A percentile compares a stretch with the other conserved stretches of the same genome.
phyloP scores from a whole-genome alignment of 2,888 invertebrate genomes.

The Drosophila ustulata region DNA sequence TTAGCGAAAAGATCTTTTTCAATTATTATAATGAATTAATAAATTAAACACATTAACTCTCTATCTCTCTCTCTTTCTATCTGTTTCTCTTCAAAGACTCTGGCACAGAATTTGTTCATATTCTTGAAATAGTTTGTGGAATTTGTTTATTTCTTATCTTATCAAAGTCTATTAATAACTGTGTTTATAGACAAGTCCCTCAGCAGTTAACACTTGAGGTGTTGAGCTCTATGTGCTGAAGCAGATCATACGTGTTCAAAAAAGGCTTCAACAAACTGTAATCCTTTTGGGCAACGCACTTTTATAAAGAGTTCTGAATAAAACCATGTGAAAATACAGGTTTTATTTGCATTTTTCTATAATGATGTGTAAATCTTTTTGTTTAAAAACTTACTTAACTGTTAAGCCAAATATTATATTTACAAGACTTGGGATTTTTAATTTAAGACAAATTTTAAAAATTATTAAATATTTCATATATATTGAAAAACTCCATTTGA shows the following conservation, averaged over 20 bases:
- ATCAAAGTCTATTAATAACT: background rate
- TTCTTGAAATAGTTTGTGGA: background rate
- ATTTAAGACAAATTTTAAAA: too few species aligned
- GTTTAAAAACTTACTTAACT: too few species aligned
- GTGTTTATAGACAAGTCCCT: conserved; percentile 1
- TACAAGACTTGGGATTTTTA: too few species aligned
- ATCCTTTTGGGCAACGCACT: background rate
- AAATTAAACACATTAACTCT: background rate
- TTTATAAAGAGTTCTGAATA: too few species aligned
- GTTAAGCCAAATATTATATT: too few species aligned
- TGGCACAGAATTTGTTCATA: background rate
- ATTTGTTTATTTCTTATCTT: background rate
- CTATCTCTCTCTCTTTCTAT: background rate
- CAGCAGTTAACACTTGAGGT: conserved; percentile 1
- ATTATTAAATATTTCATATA: too few species aligned
- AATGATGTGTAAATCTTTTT: too few species aligned
- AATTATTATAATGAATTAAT: conserved; percentile 9
- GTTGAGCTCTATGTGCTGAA: background rate
- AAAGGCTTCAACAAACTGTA: background rate
- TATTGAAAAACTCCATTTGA: too few species aligned
- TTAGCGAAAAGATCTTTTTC: conserved; percentile 4
- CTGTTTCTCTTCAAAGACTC: too few species aligned
- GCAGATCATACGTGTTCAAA: background rate
- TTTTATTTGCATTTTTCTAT: too few species aligned
- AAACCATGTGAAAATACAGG: too few species aligned